Conservation (phyloP, 2,888 invertebrate species). For the Ectobius pallidus region DNA sequence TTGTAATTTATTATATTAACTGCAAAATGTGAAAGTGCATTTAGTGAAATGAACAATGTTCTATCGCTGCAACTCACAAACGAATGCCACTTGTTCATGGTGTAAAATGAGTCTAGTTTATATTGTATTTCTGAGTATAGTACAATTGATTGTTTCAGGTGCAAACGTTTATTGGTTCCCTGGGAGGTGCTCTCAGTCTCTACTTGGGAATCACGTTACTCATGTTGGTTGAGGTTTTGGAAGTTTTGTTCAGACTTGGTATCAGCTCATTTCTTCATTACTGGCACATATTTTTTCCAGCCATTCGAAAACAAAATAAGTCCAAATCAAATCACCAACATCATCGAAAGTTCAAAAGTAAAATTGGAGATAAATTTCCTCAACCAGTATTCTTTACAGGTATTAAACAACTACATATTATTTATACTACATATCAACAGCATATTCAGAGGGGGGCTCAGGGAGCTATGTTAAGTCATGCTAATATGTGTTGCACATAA, state of each 20-base stretch:
- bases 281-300: background rate
- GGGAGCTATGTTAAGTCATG: no score
- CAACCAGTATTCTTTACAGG: constrained; percentile 22
- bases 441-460: no score
- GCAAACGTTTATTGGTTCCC: constrained; percentile 41
- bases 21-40: no score
- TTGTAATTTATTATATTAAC: no score
- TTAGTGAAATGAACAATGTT: no score
- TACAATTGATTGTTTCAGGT: no score
- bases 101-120: no score
- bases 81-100: no score
- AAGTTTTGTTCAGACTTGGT: constrained; percentile 21
- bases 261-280: background rate
- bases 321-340: background rate
- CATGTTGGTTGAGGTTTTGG: constrained; percentile 42
- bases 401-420: background rate
- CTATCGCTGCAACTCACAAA: no score
- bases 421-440: background rate
- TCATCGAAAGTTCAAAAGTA: background rate
- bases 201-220: constrained; percentile 44
- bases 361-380: background rate
- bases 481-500: no score
- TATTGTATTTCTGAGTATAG: no score
- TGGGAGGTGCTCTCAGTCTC: constrained; percentile 44
- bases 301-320: background rate